Percentiles rank a stretch among this genome's conserved stretches.
Evolutionary conservation across 2,888 invertebrate genomes (phyloP).

Genomic region (Cyaniris semiargus): DNA sequence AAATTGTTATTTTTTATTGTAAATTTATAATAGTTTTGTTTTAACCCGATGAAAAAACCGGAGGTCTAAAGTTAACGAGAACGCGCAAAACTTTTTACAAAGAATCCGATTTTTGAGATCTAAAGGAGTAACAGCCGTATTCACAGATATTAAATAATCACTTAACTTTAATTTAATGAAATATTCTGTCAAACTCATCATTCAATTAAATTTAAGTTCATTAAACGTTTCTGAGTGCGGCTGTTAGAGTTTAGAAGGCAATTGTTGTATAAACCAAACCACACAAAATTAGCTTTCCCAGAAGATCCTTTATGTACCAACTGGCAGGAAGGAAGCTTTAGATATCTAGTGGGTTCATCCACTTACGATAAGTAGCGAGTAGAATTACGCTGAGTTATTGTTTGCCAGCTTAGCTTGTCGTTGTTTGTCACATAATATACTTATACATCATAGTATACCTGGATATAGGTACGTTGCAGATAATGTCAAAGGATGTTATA

Average conservation of each 20-base stretch:
- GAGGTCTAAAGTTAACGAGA: no score
- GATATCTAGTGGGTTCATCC: constrained; percentile 64
- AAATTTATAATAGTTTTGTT: no score
- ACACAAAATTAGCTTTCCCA: constrained; percentile 36
- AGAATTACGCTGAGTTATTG: constrained; percentile 54
- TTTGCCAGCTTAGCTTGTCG: constrained; percentile 50
- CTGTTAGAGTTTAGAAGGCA: not conserved
- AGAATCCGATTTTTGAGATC: no score
- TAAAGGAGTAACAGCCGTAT: no score
- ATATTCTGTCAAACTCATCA: not conserved
- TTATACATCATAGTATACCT: not conserved
- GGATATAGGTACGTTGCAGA: not conserved
- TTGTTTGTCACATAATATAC: not conserved
- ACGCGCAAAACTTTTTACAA: no score
- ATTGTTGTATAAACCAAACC: not conserved
- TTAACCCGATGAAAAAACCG: no score
- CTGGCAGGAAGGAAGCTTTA: constrained; percentile 72
- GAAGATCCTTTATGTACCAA: constrained; percentile 45
- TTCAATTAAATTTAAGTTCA: not conserved
- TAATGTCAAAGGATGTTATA: not conserved
- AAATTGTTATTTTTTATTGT: not conserved
- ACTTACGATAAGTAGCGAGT: constrained; percentile 53
- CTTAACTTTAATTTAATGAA: no score
- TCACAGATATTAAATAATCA: no score
- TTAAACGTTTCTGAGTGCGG: not conserved